Base-by-base conservation (phyloP, 2,797 vertebrate genomes). In the Diglossa cyanea region DNA sequence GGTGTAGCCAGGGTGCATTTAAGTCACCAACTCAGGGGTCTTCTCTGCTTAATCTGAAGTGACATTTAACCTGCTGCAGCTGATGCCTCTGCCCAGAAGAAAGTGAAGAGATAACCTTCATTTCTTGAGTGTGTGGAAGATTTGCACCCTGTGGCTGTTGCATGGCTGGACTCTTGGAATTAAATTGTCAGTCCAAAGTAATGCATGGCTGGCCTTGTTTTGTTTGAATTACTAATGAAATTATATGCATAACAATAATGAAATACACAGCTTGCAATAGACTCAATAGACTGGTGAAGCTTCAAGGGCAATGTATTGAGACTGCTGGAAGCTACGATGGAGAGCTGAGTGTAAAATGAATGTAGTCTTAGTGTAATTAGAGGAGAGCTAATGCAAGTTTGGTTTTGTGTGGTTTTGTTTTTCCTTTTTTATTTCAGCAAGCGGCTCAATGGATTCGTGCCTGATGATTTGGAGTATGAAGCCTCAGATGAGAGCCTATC, bases 381-480 rank as follows among this genome's bases (percentile, higher is more conserved):
- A 57, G 26, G 25, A 67, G 28, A 80, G n/a, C 16, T 78, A 50
- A 63, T 13, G 9, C 7, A 50, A 26, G 10, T 63, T 85, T 47
- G 48, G 3, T 17, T 95, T 68, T 67, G 6, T 47, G 16, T 60
- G 11, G 6, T 17, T 61, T 58, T 58, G n/a, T 14, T 45, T 86
- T 57, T 48, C 68, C 17, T 84, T 54, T 65, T 91, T 63, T 24
- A 17, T 77, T 94, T 40, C 96, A 99, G 99, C 97, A 62, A 99
- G 98, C 25, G 98, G 99, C 67, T 99, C 99, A 1, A 97, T 98
- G 98, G 99, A 99, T 95, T 98, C 98, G 0, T 98, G 98, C 88
- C 96, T 99, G 92, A 99, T 99, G 99, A 98, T 99, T 84, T 99
- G 99, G 99, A 99, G 98, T 87, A 98, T 99, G 98, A 99, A 98